Conservation (phyloP, 2,888 invertebrate genomes). For the Hypercompe scribonia region DNA sequence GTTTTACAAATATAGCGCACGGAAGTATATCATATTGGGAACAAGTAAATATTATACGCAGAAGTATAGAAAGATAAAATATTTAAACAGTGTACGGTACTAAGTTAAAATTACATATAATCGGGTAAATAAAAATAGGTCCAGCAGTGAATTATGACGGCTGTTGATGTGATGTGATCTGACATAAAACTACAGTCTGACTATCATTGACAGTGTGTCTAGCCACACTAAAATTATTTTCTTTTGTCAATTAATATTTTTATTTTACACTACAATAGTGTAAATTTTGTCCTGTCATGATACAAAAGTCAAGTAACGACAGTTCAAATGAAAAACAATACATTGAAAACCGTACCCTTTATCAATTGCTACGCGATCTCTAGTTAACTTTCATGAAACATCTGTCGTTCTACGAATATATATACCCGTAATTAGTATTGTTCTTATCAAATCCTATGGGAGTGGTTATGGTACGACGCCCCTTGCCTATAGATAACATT, state of each 20-base stretch:
- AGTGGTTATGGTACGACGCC: background rate
- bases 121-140: too few relatives aligned
- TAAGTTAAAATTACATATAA: background rate
- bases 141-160: too few relatives aligned
- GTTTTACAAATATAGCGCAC: too few relatives aligned
- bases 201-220: too few relatives aligned
- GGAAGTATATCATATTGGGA: background rate
- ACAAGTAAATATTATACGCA: background rate
- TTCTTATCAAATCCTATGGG: background rate
- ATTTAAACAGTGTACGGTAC: background rate
- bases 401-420: background rate
- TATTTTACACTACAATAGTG: background rate
- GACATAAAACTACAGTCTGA: background rate
- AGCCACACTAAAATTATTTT: too few relatives aligned
- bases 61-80: background rate
- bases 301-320: background rate
- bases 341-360: background rate
- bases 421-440: background rate
- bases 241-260: too few relatives aligned
- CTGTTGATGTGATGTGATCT: too few relatives aligned
- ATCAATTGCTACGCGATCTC: background rate
- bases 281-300: background rate
- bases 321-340: background rate
- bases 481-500: background rate
- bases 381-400: background rate